Percentiles rank a stretch among this genome's conserved stretches.
Conservation (phyloP, 2,113 vertebrate genomes). For the Phocoena sinus region DNA sequence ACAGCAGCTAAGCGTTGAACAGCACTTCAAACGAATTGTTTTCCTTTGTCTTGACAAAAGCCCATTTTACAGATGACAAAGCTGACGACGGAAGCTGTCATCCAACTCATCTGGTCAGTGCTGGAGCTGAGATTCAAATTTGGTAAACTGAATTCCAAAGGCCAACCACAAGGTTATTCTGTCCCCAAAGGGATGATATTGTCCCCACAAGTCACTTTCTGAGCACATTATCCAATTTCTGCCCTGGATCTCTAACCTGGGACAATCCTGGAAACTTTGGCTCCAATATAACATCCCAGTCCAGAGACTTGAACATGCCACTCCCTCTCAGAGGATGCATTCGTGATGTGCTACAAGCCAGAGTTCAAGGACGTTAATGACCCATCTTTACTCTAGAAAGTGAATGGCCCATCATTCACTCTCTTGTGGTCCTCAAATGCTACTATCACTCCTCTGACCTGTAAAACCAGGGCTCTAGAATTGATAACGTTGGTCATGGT, state of each 20-base stretch:
- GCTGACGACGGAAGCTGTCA: not conserved
- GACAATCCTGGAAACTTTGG: not conserved
- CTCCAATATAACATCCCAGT: not conserved
- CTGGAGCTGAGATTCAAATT: not conserved
- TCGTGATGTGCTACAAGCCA: not conserved
- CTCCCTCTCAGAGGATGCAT: too few species aligned
- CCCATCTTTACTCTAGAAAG: not conserved
- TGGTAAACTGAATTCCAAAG: not conserved
- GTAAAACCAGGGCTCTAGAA: not conserved
- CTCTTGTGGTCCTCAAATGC: not conserved
- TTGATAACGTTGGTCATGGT: too few species aligned
- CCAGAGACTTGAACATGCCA: not conserved
- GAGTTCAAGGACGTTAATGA: not conserved
- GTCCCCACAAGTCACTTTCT: not conserved
- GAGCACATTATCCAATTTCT: not conserved
- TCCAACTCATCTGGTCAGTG: not conserved
- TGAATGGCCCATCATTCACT: not conserved
- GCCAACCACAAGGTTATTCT: not conserved
- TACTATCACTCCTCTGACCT: not conserved
- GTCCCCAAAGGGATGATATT: not conserved
- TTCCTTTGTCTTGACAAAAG: not conserved
- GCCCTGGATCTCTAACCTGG: not conserved
- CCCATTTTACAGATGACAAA: not conserved
- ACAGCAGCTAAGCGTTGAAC: not conserved
- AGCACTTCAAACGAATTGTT: not conserved